Evolutionary conservation across 2,888 invertebrate genomes (phyloP).

Genomic region (Spilarctia lutea): DNA sequence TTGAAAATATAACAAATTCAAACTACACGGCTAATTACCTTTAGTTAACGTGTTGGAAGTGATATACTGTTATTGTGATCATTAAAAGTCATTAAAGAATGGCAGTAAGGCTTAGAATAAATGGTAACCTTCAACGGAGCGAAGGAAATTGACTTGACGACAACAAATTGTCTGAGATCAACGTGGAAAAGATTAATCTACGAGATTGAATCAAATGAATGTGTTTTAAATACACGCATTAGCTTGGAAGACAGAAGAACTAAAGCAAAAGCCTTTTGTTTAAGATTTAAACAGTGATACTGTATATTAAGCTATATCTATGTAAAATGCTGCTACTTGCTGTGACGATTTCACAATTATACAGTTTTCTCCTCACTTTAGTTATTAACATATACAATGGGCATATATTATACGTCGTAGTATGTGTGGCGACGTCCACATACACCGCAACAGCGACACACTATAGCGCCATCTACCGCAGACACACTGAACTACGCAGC

Average conservation of each 20-base stretch:
- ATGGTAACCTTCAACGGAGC: background rate
- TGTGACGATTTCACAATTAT: background rate
- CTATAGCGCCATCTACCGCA: no score
- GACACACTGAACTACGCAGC: no score
- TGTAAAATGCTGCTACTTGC: no score
- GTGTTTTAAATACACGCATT: background rate
- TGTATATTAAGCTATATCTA: background rate
- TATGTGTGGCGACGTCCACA: no score
- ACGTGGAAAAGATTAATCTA: background rate
- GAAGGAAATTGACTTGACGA: background rate
- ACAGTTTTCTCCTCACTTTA: background rate
- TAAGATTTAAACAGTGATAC: background rate
- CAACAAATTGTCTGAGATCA: conserved; percentile 1
- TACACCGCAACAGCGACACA: no score
- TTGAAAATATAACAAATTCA: background rate
- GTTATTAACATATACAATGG: no score
- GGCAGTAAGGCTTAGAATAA: background rate
- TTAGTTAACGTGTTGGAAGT: conserved; percentile 11
- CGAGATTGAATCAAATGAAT: background rate
- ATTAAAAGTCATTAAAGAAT: conserved; percentile 7
- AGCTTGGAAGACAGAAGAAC: background rate
- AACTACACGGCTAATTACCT: conserved; percentile 1
- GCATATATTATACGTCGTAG: no score
- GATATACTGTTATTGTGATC: conserved; percentile 11
- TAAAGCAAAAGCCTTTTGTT: background rate